Evolutionary conservation across 2,113 vertebrate genomes (phyloP).

Genomic region (Alouatta palliata): DNA sequence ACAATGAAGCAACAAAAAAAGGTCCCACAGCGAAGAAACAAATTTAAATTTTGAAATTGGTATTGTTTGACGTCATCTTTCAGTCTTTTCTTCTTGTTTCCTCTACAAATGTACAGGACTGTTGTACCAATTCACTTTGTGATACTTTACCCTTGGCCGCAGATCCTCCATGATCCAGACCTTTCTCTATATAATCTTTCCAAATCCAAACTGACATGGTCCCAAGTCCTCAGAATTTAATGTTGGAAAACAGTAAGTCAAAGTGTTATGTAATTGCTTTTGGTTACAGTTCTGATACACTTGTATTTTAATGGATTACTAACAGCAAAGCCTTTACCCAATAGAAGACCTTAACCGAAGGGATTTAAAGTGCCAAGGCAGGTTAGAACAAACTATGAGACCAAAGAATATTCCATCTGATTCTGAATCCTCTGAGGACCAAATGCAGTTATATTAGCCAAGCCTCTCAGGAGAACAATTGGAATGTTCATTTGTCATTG

Average conservation of each 20-base stretch:
- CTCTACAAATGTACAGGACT: not conserved
- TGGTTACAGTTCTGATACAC: not conserved
- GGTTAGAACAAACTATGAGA: not conserved
- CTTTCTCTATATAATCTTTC: not conserved
- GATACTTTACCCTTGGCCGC: not conserved
- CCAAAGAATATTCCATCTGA: not conserved
- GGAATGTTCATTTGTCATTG: not conserved
- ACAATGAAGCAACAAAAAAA: not conserved
- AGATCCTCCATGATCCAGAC: not conserved
- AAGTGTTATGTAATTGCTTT: not conserved
- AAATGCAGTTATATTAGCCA: slow-evolving; percentile 37
- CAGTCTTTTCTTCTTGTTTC: not conserved
- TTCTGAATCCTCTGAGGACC: not conserved
- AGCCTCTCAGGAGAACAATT: slow-evolving; percentile 21
- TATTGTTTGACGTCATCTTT: not conserved
- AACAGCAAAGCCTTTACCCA: not conserved
- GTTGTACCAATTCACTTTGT: not conserved
- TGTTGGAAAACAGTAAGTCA: not conserved
- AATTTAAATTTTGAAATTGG: not conserved
- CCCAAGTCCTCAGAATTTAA: not conserved
- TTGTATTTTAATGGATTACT: slow-evolving; percentile 19
- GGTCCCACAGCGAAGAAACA: not conserved
- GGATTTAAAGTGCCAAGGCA: slow-evolving; percentile 4
- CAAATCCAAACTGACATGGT: not conserved
- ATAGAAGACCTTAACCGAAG: not conserved